Percentiles rank a stretch among this genome's conserved stretches.
Conservation (phyloP, 2,888 invertebrate species). For the Trissoscelio sp. region DNA sequence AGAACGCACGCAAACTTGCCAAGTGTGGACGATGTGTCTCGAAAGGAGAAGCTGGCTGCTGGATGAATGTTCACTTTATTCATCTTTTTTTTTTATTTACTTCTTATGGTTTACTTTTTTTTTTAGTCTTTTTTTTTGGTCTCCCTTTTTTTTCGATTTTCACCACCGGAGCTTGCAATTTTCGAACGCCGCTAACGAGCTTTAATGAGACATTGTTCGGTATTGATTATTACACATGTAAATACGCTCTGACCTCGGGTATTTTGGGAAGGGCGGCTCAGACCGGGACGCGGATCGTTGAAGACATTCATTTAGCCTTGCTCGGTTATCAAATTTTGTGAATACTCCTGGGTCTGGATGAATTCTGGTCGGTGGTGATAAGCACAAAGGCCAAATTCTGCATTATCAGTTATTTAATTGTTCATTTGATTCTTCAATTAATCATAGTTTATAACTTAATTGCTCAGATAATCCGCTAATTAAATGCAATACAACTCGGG, state of each 20-base stretch:
- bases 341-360: not conserved
- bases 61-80: slow-evolving; percentile 45
- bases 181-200: slow-evolving; percentile 12
- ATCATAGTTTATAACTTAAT: too few species aligned
- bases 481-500: too few species aligned
- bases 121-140: not conserved
- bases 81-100: not conserved
- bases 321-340: slow-evolving; percentile 16
- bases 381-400: not conserved
- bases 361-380: not conserved
- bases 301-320: slow-evolving; percentile 8
- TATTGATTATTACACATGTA: slow-evolving; percentile 49
- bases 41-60: slow-evolving; percentile 47
- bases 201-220: slow-evolving; percentile 44
- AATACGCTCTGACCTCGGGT: slow-evolving; percentile 1
- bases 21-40: slow-evolving; percentile 48
- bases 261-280: slow-evolving; percentile 8
- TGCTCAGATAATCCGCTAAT: too few species aligned
- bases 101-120: not conserved
- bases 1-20: slow-evolving; percentile 54
- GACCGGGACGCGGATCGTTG: slow-evolving; percentile 16
- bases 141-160: not conserved
- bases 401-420: too few species aligned
- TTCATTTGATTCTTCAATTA: too few species aligned
- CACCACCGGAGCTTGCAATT: slow-evolving; percentile 5